Conservation (phyloP, 37 sponge, comb jelly and placozoan species). For the Haliclona indistincta region DNA sequence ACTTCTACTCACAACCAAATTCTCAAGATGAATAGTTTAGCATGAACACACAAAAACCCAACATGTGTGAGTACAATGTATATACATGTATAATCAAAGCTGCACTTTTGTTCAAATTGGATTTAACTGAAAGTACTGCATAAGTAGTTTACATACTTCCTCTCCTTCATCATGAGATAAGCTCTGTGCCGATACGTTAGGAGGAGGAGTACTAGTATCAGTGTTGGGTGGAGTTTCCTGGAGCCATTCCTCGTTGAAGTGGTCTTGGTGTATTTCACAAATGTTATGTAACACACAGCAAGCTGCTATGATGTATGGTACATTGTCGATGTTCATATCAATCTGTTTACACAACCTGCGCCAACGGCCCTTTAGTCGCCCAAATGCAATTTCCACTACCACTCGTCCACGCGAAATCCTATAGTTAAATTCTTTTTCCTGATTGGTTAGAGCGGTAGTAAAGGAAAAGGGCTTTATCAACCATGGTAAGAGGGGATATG, state of each 20-base stretch:
- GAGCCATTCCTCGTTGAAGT: neutral
- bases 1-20: too few relatives aligned
- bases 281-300: conserved; percentile 13
- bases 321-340: conserved; percentile 18
- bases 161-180: too few relatives aligned
- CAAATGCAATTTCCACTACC: conserved; percentile 53
- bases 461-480: conserved; percentile 44
- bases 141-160: too few relatives aligned
- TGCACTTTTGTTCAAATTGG: too few relatives aligned
- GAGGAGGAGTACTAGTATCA: neutral
- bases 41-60: too few relatives aligned
- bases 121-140: too few relatives aligned
- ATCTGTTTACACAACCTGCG: conserved; percentile 21
- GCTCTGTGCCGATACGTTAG: too few relatives aligned
- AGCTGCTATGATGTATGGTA: conserved; percentile 23
- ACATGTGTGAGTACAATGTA: too few relatives aligned
- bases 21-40: too few relatives aligned
- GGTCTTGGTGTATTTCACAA: neutral
- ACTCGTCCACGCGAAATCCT: conserved; percentile 10
- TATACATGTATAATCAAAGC: too few relatives aligned
- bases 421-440: conserved; percentile 19
- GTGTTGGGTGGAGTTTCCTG: too few relatives aligned
- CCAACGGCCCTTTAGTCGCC: conserved; percentile 44
- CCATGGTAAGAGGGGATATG: conserved; percentile 45
- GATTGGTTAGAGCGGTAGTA: neutral